Base-by-base conservation (phyloP, 2,797 vertebrate species). In the Meriones psammophilus region DNA sequence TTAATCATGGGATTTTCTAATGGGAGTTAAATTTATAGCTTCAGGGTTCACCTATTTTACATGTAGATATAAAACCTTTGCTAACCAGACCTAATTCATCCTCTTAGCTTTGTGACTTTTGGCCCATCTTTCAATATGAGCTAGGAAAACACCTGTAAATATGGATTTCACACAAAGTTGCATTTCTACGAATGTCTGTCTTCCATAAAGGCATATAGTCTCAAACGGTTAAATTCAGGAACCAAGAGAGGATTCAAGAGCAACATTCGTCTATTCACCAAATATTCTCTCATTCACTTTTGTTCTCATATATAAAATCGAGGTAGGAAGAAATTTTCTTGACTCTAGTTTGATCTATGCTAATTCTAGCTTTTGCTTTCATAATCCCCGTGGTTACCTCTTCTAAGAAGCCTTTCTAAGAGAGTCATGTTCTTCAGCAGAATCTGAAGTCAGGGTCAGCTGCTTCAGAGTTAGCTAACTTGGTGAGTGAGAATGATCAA, bases 1-100 rank as follows among this genome's bases (percentile, higher is more conserved):
- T 98, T 98, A 98, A 98, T 98, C 98, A 98, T 96, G 97, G 95
- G 92, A 69, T 97, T 98, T 98, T 97, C 97, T 98, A 97, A 97
- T 83, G 96, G 71, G 80, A 97, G 97, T 98, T 98, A 97, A 97
- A 96, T 73, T 97, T 4, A 62, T 91, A 95, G 81, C 77, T 97
- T 71, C 93, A 74, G 64, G 42, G 42, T 73, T 97, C 90, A 96
- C 96, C 68, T 73, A 96, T 98, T 96, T 46, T 95, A 89, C 69
- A 60, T 91, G 83, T 94, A 97, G 94, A 97, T 97, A 97, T 95
- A 98, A 98, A 98, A 96, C 91, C 98, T 97, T 97, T 97, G 96
- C 86, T 95, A 96, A 97, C 95, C 94, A 92, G 97, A 98, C 98
- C 95, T 71, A 94, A 97, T 96, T 97, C 96, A 97, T 97, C 97